phyloP scores from a whole-genome alignment of 2,113 vertebrate species.

The Hyperopisus bebe region DNA sequence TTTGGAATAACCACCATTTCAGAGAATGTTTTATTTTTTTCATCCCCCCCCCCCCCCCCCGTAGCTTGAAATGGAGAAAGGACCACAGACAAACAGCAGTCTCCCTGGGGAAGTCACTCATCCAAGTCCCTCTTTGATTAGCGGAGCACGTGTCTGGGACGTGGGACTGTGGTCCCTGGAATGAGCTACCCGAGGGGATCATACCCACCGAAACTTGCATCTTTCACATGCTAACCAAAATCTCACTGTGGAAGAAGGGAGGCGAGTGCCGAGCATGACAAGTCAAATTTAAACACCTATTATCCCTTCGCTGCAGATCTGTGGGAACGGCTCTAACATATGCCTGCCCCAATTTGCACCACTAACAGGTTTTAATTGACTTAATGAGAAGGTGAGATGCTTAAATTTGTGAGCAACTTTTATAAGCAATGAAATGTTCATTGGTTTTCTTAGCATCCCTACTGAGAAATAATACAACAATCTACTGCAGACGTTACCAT shows the following conservation, averaged over 20 bases:
- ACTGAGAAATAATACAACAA: background rate
- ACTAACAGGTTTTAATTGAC: conserved; percentile 17
- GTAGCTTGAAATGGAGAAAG: background rate
- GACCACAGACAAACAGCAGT: background rate
- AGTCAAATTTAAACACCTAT: background rate
- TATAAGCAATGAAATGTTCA: conserved; percentile 9
- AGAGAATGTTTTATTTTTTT: conserved; percentile 2
- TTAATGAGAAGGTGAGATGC: conserved; percentile 18
- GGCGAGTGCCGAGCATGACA: background rate
- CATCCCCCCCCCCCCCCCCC: no score
- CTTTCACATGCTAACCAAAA: background rate
- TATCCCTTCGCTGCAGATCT: background rate
- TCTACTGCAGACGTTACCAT: background rate
- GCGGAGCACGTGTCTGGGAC: background rate
- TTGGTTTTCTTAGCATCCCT: background rate
- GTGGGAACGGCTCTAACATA: background rate
- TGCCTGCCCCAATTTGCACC: background rate
- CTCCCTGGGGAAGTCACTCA: conserved; percentile 15
- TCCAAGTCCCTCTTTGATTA: conserved; percentile 6
- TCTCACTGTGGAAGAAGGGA: background rate
- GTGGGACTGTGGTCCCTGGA: background rate
- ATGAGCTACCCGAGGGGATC: background rate
- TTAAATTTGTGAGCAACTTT: background rate
- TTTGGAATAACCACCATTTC: background rate
- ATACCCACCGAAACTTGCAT: background rate